Evolutionary conservation across 2,797 vertebrate genomes (phyloP), one percentile per base, ranked within the genome.

Genomic region (Catharus ustulatus): DNA sequence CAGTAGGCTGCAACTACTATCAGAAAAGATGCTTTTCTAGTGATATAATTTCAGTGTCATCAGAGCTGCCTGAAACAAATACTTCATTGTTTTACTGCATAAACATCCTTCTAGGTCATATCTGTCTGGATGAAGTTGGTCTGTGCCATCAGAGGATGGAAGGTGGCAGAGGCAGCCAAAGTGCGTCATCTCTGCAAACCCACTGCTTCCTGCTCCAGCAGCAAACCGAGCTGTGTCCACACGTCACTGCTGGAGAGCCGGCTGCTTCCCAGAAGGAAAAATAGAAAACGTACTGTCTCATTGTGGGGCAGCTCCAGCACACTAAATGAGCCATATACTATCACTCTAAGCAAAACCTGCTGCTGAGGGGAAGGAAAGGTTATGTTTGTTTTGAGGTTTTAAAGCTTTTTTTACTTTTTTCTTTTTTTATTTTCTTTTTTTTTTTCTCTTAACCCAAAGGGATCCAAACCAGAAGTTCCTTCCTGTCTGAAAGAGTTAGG

Each of bases 281-380:
- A 94, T 5, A 96, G 89, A 80, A 96, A 82, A 77, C 0, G 8
- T 30, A 95, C 83, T 91, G 54, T 85, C 64, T 90, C 90, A 94
- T 85, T 95, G 95, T 95, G 71, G 79, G 87, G 83, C 92, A 91
- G 93, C 66, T 90, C 73, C 93, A 97, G 81, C 76, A 91, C 2
- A 3, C 87, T 95, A 92, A 94, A 91, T 73, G 76, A 93, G 68
- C 38, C 51, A 83, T 58, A 87, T 48, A 85, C 62, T 89, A 81
- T 75, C 91, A 92, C 87, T 96, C 86, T 55, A 92, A 96, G 91
- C 84, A 95, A 96, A 97, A 96, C 84, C 87, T 95, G 92, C 91
- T 95, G 94, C 91, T 76, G 91, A 93, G 95, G 96, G 93, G 63
- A 94, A 95, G 82, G 68, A 93, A 94, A 92, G 89, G 87, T 93